These are phyloP conservation scores for Xylota sylvarum DNA, from an alignment of 2,888 invertebrate species.

Conservation along the genomic window DNA sequence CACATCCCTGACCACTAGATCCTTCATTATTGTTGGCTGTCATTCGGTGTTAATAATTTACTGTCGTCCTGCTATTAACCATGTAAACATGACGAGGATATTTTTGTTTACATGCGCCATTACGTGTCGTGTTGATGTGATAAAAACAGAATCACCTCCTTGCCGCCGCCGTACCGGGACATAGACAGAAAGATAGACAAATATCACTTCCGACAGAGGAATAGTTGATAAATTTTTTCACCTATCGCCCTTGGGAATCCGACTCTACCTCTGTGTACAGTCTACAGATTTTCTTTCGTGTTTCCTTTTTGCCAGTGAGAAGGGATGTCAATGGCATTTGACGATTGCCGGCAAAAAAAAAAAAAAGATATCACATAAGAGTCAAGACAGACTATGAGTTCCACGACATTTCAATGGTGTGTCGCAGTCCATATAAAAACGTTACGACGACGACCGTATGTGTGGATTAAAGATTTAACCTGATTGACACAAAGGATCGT, in stretches of 20 bases:
- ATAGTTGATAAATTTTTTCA: slow-evolving; percentile 33
- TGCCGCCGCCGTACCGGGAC: background rate
- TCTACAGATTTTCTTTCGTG: background rate
- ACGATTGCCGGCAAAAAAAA: slow-evolving; percentile 24
- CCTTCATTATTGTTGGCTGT: slow-evolving; percentile 41
- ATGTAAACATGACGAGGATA: slow-evolving; percentile 37
- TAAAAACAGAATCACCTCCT: background rate
- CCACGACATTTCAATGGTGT: slow-evolving; percentile 27
- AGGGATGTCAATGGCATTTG: slow-evolving; percentile 45
- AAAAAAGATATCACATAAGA: background rate
- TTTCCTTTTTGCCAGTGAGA: slow-evolving; percentile 10
- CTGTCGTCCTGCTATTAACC: slow-evolving; percentile 16
- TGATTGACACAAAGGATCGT: slow-evolving; percentile 58
- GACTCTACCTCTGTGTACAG: slow-evolving; percentile 9
- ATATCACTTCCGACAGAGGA: slow-evolving; percentile 23
- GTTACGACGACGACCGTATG: slow-evolving; percentile 11
- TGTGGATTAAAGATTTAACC: slow-evolving; percentile 51
- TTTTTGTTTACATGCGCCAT: slow-evolving; percentile 40
- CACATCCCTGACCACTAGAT: slow-evolving; percentile 9
- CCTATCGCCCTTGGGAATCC: slow-evolving; percentile 40
- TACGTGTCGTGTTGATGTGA: slow-evolving; percentile 35
- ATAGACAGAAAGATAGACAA: slow-evolving; percentile 1
- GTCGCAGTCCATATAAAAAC: slow-evolving; percentile 25
- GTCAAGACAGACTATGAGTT: background rate
- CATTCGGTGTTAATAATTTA: slow-evolving; percentile 62